Base-by-base conservation (phyloP, 37 sponge, comb jelly and placozoan genomes). In the Axinella damicornis region DNA sequence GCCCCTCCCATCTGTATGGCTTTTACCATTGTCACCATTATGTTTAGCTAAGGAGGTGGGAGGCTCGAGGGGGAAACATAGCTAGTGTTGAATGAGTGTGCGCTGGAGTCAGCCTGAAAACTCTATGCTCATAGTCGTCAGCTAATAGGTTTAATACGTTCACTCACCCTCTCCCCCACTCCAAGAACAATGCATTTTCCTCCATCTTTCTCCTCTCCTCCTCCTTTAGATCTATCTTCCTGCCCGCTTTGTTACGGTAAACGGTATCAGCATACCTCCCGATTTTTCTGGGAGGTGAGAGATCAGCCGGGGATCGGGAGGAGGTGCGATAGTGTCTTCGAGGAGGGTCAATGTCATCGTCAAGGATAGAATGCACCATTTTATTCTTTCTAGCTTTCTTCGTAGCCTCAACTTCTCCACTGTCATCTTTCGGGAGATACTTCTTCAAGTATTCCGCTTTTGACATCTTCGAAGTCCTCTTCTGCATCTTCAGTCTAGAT, bases 141-240 rank as follows among this genome's bases (percentile, higher is more conserved):
- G n/a, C n/a, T n/a, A n/a, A n/a, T n/a, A n/a, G n/a, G n/a, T n/a
- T n/a, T n/a, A n/a, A n/a, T 9, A 12, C 4, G 46, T 9, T 35
- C 1, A 57, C 92, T 80, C 63, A 97, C 98, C 98, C 98, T 88
- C 85, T 90, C 67, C 96, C 94, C 96, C 96, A 98, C 68, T 87
- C 73, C 76, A 83, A 78, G 71, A 94, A 94, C 77, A 94, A 33
- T 28, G 92, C 90, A 59, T 87, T 71, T 34, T 94, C 78, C 34
- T 87, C 91, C 41, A 69, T 64, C 82, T 91, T 94, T 27, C 76
- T 79, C 46, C 60, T 87, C 75, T 96, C 90, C 81, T 94, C 93
- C 63, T 77, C 55, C 65, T 89, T 86, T 18, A 61, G 62, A 56
- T 98, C 94, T 13, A 95, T 77, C 78, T 67, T 91, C 40, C 79